phyloP scores from a whole-genome alignment of 2,888 invertebrate genomes.

The Ophion slaviceki region DNA sequence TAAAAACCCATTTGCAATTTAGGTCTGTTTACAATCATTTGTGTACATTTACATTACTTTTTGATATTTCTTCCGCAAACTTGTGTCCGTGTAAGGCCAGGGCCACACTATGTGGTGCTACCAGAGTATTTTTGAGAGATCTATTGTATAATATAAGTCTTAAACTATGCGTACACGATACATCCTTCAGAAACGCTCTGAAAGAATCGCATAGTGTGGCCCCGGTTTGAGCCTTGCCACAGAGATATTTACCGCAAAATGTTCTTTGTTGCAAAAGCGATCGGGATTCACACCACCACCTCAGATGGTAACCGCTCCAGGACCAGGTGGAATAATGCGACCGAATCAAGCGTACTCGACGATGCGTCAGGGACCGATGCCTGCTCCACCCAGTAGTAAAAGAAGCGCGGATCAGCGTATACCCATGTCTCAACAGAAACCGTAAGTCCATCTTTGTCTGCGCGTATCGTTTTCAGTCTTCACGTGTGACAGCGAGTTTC shows the following conservation, averaged over 20 bases:
- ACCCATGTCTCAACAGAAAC: conserved; percentile 87
- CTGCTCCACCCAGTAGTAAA: conserved; percentile 86
- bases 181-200: too few relatives aligned
- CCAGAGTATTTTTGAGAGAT: too few relatives aligned
- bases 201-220: too few relatives aligned
- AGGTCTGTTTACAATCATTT: too few relatives aligned
- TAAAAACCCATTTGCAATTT: too few relatives aligned
- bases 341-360: conserved; percentile 86
- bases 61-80: neutral
- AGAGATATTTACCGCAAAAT: neutral
- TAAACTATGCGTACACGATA: too few relatives aligned
- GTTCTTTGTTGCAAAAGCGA: conserved; percentile 83
- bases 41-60: neutral
- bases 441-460: conserved; percentile 81
- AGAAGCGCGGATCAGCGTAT: conserved; percentile 87
- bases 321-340: conserved; percentile 86
- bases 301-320: conserved; percentile 85
- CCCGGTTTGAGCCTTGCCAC: neutral
- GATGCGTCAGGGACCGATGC: conserved; percentile 87
- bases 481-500: conserved; percentile 8
- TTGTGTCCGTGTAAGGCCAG: neutral
- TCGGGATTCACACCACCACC: conserved; percentile 89
- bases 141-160: too few relatives aligned
- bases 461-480: conserved; percentile 45
- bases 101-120: too few relatives aligned